These are phyloP conservation scores for Saturnia pavonia DNA, from an alignment of 2,888 invertebrate species.

Conservation along the genomic window DNA sequence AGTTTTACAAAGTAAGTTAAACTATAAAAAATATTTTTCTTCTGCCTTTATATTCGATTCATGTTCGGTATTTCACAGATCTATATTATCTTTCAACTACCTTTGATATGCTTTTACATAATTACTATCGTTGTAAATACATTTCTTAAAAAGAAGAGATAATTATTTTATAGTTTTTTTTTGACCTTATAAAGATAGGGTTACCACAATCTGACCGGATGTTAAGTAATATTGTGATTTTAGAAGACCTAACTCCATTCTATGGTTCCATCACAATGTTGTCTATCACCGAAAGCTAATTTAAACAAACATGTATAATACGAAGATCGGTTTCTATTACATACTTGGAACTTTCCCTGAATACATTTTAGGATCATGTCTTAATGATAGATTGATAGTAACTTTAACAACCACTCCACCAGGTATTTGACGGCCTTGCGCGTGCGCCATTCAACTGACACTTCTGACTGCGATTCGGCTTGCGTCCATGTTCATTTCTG, in stretches of 20 bases:
- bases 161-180: not conserved
- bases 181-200: not conserved
- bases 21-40: not conserved
- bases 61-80: not conserved
- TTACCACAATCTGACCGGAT: no score
- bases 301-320: not conserved
- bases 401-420: constrained; percentile 28
- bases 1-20: constrained; percentile 87
- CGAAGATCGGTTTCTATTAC: not conserved
- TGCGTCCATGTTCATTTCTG: constrained; percentile 93
- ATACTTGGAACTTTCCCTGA: not conserved
- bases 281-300: no score
- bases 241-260: no score
- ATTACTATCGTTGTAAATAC: not conserved
- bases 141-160: not conserved
- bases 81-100: not conserved
- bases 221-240: no score
- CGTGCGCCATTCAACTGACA: constrained; percentile 83
- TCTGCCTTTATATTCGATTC: not conserved
- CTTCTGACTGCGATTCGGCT: constrained; percentile 84
- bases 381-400: not conserved
- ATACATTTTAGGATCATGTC: not conserved
- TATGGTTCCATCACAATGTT: no score
- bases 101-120: not conserved
- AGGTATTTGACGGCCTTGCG: constrained; percentile 90